A percentile compares a stretch with the other conserved stretches of the same genome.
Conservation (phyloP, 2,113 vertebrate genomes). For the Seriola aureovittata region DNA sequence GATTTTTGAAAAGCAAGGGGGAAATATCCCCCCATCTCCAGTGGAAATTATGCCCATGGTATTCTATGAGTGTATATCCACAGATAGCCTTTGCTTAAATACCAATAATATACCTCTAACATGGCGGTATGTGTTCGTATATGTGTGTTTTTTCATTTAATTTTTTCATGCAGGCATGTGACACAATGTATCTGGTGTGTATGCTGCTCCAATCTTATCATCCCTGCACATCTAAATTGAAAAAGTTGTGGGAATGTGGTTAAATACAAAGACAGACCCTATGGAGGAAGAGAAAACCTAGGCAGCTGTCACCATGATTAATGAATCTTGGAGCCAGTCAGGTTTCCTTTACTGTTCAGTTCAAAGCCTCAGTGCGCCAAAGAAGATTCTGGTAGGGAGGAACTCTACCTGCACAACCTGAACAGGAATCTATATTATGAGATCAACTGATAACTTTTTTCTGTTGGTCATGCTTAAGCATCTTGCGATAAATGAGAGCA, state of each 20-base stretch:
- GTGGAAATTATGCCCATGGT: neutral
- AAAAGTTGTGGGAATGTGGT: slow-evolving; percentile 26
- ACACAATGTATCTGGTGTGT: neutral
- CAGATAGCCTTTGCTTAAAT: neutral
- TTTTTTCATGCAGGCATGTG: neutral
- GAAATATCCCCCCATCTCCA: too few relatives aligned
- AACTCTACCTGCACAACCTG: slow-evolving; percentile 1
- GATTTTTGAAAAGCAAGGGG: neutral
- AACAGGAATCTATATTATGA: slow-evolving; percentile 22
- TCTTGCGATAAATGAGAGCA: slow-evolving; percentile 8
- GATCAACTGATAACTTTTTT: neutral
- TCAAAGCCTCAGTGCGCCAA: slow-evolving; percentile 27
- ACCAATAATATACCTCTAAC: neutral
- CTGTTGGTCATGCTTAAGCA: neutral
- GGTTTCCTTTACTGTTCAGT: slow-evolving; percentile 39
- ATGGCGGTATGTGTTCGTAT: neutral
- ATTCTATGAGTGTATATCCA: neutral
- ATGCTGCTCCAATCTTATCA: slow-evolving; percentile 12
- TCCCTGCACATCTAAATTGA: slow-evolving; percentile 45
- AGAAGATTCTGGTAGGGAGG: slow-evolving; percentile 16
- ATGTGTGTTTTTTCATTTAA: neutral
- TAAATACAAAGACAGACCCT: slow-evolving; percentile 21
- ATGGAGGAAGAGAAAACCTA: slow-evolving; percentile 22
- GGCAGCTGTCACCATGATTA: slow-evolving; percentile 59
- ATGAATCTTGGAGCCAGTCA: slow-evolving; percentile 38